Conservation (phyloP, 2,113 vertebrate genomes). For the Gambusia affinis region DNA sequence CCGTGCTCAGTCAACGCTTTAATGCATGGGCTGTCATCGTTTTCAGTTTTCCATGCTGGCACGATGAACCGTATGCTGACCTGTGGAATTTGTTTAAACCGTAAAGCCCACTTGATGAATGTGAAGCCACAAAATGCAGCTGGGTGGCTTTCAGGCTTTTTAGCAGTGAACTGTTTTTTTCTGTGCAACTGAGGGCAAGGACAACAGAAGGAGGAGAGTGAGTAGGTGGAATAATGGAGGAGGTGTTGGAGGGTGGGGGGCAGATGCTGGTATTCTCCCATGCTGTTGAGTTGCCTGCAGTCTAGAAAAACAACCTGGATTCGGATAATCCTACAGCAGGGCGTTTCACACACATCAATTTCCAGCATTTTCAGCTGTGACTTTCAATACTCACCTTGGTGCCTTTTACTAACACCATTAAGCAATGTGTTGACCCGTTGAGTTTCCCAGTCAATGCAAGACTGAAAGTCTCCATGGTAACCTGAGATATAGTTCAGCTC, state of each 20-base stretch:
- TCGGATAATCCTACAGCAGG: slow-evolving; percentile 70
- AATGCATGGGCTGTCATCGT: slow-evolving; percentile 6
- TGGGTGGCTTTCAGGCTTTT: slow-evolving; percentile 12
- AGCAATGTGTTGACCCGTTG: slow-evolving; percentile 54
- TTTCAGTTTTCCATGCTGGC: slow-evolving; percentile 12
- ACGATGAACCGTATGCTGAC: slow-evolving; percentile 25
- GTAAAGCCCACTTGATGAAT: slow-evolving; percentile 25
- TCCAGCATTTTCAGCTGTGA: slow-evolving; percentile 58
- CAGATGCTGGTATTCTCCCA: slow-evolving; percentile 62
- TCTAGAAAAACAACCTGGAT: slow-evolving; percentile 66
- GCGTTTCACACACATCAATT: slow-evolving; percentile 51
- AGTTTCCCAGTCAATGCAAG: slow-evolving; percentile 45
- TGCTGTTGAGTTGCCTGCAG: slow-evolving; percentile 50
- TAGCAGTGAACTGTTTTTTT: slow-evolving; percentile 31
- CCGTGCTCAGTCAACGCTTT: slow-evolving; percentile 23
- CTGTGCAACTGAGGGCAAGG: slow-evolving; percentile 10
- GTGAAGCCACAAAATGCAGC: slow-evolving; percentile 31
- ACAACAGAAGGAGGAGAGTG: slow-evolving; percentile 36
- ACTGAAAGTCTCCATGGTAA: slow-evolving; percentile 63
- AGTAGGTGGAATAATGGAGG: slow-evolving; percentile 52
- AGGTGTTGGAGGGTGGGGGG: slow-evolving; percentile 43
- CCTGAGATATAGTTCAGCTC: slow-evolving; percentile 56
- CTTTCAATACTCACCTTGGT: slow-evolving; percentile 59
- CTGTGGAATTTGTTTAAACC: slow-evolving; percentile 43
- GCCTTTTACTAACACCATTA: slow-evolving; percentile 61